phyloP scores from a whole-genome alignment of 2,113 vertebrate genomes.

The Rostratula benghalensis region DNA sequence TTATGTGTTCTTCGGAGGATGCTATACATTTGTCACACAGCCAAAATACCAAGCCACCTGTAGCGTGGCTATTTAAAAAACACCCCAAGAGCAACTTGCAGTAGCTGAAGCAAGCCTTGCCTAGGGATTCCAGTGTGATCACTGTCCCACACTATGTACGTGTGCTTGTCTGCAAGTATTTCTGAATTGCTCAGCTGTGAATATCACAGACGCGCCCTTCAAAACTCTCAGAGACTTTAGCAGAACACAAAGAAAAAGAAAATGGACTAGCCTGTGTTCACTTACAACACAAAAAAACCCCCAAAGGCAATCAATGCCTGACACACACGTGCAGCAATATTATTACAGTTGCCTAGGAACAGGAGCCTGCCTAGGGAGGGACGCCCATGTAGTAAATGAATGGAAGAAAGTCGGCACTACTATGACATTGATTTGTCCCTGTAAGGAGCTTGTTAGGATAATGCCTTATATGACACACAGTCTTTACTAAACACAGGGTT shows the following conservation, averaged over 20 bases:
- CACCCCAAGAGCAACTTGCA: not conserved
- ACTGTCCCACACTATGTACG: not conserved
- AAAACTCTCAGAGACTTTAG: conserved; percentile 38
- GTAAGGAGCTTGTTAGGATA: not conserved
- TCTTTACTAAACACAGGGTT: not conserved
- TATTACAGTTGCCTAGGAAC: conserved; percentile 54
- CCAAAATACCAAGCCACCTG: not conserved
- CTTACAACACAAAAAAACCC: conserved; percentile 48
- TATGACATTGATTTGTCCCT: not conserved
- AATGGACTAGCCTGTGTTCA: not conserved
- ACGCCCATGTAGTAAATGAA: not conserved
- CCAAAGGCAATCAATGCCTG: conserved; percentile 50
- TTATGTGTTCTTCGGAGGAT: not conserved
- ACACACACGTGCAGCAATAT: conserved; percentile 16
- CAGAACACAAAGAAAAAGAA: conserved; percentile 43
- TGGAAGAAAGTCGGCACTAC: conserved; percentile 32
- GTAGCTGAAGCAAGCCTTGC: not conserved
- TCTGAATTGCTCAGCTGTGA: conserved; percentile 32
- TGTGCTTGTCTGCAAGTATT: not conserved
- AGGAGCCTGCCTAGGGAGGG: conserved; percentile 1
- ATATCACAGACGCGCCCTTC: not conserved
- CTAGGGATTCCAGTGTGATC: not conserved
- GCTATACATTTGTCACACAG: not conserved
- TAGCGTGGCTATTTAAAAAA: not conserved
- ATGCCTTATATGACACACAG: not conserved